Evolutionary conservation across 2,113 vertebrate species (phyloP).

Genomic region (Salvator merianae): DNA sequence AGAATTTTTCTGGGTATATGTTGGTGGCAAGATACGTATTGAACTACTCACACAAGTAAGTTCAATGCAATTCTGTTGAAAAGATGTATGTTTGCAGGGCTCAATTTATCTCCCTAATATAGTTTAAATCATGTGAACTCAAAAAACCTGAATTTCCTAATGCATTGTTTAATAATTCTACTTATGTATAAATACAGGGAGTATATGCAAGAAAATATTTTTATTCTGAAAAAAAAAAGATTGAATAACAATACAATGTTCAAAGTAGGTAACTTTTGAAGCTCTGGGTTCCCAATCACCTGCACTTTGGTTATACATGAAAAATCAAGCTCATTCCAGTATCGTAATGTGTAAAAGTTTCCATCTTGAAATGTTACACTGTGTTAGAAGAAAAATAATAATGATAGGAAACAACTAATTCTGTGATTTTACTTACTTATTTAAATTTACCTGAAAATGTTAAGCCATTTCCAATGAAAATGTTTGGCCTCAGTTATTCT

Average conservation of each 20-base stretch:
- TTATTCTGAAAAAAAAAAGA: not conserved
- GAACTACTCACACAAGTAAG: not conserved
- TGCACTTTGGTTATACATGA: slow-evolving; percentile 62
- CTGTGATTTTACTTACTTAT: slow-evolving; percentile 71
- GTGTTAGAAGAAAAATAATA: slow-evolving; percentile 77
- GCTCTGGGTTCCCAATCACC: slow-evolving; percentile 7
- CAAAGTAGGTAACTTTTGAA: slow-evolving; percentile 13
- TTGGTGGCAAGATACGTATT: not conserved
- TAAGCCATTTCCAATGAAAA: slow-evolving; percentile 69
- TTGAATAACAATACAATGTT: rapidly evolving
- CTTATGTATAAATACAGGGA: not conserved
- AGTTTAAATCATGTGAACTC: not conserved
- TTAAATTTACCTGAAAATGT: slow-evolving; percentile 69
- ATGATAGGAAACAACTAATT: slow-evolving; percentile 77
- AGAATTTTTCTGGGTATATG: not conserved
- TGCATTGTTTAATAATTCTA: not conserved
- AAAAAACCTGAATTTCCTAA: not conserved
- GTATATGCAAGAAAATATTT: not conserved
- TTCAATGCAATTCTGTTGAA: not conserved
- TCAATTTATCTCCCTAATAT: not conserved
- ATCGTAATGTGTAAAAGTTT: slow-evolving; percentile 72
- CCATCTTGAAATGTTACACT: slow-evolving; percentile 73
- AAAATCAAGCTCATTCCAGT: slow-evolving; percentile 73
- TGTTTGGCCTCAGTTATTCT: slow-evolving; percentile 64
- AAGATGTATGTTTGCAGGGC: not conserved